Evolutionary conservation across 2,888 invertebrate species (phyloP).

Genomic region (Teleogryllus oceanicus): DNA sequence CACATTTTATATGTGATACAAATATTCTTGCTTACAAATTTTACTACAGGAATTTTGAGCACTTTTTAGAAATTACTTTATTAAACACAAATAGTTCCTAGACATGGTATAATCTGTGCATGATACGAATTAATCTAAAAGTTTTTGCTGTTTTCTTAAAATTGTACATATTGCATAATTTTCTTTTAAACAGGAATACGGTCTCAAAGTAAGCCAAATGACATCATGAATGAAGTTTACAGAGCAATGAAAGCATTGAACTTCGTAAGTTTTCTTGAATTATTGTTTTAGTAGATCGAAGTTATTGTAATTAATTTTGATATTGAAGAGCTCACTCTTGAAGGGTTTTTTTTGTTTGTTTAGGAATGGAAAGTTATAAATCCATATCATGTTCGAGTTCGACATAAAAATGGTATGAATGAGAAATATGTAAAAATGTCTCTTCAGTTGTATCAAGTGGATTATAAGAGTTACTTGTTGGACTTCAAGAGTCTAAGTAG

Average conservation of each 20-base stretch:
- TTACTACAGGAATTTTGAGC: too few species aligned
- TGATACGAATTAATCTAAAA: too few species aligned
- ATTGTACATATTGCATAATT: background rate
- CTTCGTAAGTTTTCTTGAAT: conserved; percentile 59
- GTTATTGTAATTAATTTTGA: conserved; percentile 11
- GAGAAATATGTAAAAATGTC: conserved; percentile 93
- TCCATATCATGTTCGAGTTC: conserved; percentile 84
- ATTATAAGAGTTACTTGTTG: conserved; percentile 93
- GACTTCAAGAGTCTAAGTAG: conserved; percentile 87
- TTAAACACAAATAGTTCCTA: too few species aligned
- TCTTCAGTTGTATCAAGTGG: conserved; percentile 97
- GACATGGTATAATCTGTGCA: too few species aligned
- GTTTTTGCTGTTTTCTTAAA: conserved; percentile 12
- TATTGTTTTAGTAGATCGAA: conserved; percentile 23
- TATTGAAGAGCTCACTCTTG: background rate
- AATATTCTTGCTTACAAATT: too few species aligned
- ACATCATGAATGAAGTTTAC: conserved; percentile 99
- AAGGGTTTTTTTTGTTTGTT: conserved; percentile 36
- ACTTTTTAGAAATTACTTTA: too few species aligned
- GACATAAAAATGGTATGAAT: conserved; percentile 83
- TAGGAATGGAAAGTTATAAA: conserved; percentile 98
- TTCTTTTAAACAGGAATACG: conserved; percentile 61
- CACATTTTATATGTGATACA: too few species aligned
- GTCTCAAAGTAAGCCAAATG: conserved; percentile 97
- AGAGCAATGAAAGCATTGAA: conserved; percentile 97